phyloP scores from a whole-genome alignment of 2,113 vertebrate species.

The Suricata suricatta region DNA sequence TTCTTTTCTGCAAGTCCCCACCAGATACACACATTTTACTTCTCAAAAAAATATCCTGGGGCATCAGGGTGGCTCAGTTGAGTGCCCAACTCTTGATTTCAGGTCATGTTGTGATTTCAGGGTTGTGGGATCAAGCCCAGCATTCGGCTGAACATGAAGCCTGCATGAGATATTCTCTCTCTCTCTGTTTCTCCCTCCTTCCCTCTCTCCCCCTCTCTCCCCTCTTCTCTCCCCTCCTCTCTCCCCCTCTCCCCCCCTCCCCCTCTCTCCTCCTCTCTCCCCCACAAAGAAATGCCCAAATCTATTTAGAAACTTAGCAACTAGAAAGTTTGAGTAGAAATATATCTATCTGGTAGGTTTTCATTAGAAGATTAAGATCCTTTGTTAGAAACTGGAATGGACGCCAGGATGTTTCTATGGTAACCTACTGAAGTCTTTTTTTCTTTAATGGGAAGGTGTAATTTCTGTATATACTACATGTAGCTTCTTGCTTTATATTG shows the following conservation, averaged over 20 bases:
- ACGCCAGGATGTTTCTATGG: conserved; percentile 47
- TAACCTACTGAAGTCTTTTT: conserved; percentile 46
- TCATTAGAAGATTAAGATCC: conserved; percentile 33
- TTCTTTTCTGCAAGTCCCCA: neutral
- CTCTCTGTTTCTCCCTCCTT: too few species aligned
- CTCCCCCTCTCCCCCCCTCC: too few species aligned
- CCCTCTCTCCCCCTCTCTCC: too few species aligned
- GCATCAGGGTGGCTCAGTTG: too few species aligned
- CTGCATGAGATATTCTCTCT: too few species aligned
- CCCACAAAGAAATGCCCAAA: neutral
- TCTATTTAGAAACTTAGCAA: neutral
- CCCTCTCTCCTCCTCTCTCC: too few species aligned
- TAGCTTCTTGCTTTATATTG: conserved; percentile 31
- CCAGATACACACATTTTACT: neutral
- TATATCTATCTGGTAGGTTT: conserved; percentile 15
- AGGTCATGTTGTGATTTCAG: too few species aligned
- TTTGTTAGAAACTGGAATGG: conserved; percentile 49
- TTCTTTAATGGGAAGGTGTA: conserved; percentile 45
- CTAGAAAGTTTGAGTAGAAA: neutral
- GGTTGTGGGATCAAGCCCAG: too few species aligned
- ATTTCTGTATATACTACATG: conserved; percentile 62
- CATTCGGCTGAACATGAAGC: too few species aligned
- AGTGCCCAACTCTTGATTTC: too few species aligned
- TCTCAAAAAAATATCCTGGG: neutral
- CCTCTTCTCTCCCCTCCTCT: too few species aligned